Evolutionary conservation across 2,888 invertebrate genomes (phyloP).

Genomic region (Hydrotaea cyrtoneurina): DNA sequence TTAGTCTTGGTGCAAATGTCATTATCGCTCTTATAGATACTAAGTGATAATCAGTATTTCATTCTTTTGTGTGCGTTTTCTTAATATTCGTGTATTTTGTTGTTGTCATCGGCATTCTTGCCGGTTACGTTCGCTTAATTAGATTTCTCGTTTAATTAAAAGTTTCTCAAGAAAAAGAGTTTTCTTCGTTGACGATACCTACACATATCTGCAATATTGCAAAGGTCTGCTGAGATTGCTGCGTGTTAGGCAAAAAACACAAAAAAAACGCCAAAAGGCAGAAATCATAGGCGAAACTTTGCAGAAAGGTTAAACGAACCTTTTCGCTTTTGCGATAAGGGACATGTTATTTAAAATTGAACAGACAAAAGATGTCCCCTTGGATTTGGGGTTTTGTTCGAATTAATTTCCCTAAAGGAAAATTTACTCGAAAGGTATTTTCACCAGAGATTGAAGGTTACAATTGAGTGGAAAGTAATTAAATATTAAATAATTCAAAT

Average conservation of each 20-base stretch:
- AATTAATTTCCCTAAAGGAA: not conserved
- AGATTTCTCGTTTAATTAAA: conserved; percentile 44
- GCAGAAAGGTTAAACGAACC: not conserved
- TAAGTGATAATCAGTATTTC: conserved; percentile 44
- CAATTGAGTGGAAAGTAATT: too few species aligned
- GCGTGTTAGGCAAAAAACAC: not conserved
- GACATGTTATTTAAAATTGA: not conserved
- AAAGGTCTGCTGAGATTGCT: not conserved
- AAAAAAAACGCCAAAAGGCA: not conserved
- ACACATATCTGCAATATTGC: not conserved
- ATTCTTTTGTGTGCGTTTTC: not conserved
- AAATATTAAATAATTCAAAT: too few species aligned
- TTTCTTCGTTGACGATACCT: not conserved
- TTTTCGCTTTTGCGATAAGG: not conserved
- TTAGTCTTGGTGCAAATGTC: conserved; percentile 18
- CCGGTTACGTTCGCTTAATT: not conserved
- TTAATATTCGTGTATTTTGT: not conserved
- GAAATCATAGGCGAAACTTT: not conserved
- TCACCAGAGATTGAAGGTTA: not conserved
- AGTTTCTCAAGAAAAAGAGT: conserved; percentile 22
- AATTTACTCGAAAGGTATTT: not conserved
- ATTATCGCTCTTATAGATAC: conserved; percentile 35
- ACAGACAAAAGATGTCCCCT: not conserved
- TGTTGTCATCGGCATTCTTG: not conserved
- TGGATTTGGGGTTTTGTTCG: not conserved